Evolutionary conservation across 2,888 invertebrate species (phyloP).

Genomic region (Bedellia somnulentella): DNA sequence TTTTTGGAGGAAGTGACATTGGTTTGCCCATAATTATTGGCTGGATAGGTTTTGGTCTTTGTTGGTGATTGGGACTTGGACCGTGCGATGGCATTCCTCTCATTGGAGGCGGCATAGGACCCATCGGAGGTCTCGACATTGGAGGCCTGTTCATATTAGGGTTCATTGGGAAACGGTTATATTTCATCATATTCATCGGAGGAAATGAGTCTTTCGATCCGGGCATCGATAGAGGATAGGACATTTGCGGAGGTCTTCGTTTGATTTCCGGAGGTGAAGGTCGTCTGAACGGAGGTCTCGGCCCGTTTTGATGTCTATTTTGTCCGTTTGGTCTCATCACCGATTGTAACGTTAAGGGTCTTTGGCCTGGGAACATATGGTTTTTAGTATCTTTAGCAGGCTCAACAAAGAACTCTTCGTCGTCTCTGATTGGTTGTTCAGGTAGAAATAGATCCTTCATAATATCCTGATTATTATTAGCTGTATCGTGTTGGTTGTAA

Average conservation of each 20-base stretch:
- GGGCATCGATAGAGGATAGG: slow-evolving; percentile 38
- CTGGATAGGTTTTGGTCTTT: slow-evolving; percentile 16
- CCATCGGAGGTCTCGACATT: slow-evolving; percentile 27
- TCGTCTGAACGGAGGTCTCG: slow-evolving; percentile 37
- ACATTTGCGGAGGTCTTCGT: slow-evolving; percentile 23
- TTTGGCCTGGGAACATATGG: slow-evolving; percentile 35
- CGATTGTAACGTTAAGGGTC: slow-evolving; percentile 44
- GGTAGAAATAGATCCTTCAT: slow-evolving; percentile 27
- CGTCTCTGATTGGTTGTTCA: slow-evolving; percentile 34
- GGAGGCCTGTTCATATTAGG: slow-evolving; percentile 24
- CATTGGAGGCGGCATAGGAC: slow-evolving; percentile 10
- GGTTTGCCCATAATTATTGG: slow-evolving; percentile 33
- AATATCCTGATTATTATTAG: slow-evolving; percentile 21
- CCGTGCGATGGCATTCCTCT: slow-evolving; percentile 14
- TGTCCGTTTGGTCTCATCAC: slow-evolving; percentile 37
- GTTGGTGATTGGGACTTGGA: slow-evolving; percentile 16
- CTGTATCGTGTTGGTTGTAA: slow-evolving; percentile 13
- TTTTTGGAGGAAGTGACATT: slow-evolving; percentile 18
- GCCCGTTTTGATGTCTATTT: slow-evolving; percentile 21
- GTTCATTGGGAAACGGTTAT: slow-evolving; percentile 15
- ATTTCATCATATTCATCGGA: slow-evolving; percentile 18
- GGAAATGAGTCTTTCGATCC: slow-evolving; percentile 15
- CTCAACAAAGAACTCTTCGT: slow-evolving; percentile 38
- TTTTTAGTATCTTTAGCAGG: slow-evolving; percentile 25
- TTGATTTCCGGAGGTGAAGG: slow-evolving; percentile 50